Base-by-base conservation (phyloP, 2,888 invertebrate genomes). In the Villa cingulata region DNA sequence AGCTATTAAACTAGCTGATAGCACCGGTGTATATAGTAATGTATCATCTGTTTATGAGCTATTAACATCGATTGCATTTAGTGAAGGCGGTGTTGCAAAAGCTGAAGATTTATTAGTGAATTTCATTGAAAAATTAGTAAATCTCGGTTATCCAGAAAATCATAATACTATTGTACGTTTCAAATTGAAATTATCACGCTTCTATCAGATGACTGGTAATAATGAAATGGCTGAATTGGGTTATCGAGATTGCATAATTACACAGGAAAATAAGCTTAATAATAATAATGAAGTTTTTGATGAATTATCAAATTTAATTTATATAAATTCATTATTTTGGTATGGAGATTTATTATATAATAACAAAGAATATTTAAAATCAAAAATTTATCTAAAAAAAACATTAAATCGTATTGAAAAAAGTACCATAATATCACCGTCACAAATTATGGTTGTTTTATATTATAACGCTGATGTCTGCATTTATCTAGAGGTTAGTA, bases 401-500 rank as follows among this genome's bases (percentile, higher is more conserved):
- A 69, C 70, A 16, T 68, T 70, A 51, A 61, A 62, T 37, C 63
- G 64, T 50, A 65, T 70, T 5, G 56, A 58, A 32, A 66, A 66
- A 56, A 62, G 67, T n/a, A 64, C 65, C 54, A 64, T 66, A 1
- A 51, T 70, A 17, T 62, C 63, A 41, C 67, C 69, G 0, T 63
- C 69, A 46, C 70, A 72, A 57, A 67, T 69, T 53, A 70, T 72
- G 69, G 67, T 72, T 9, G 70, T 72, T 34, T 56, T 71, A 37
- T 70, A 68, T 49, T 67, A 70, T 7, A 57, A 71, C 44, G 65
- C 68, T 2, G 69, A 70, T 40, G 51, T 57, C 12, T 51, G 50
- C 1, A 50, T 45, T 19, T 23, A 17, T 14, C 43, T 55, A 12
- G 54, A 55, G 38, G 56, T 56, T 49, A 20, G 17, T 38, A 16